Evolutionary conservation across 1,140 invertebrate species (phyloP).

Genomic region (Habropoda laboriosa): DNA sequence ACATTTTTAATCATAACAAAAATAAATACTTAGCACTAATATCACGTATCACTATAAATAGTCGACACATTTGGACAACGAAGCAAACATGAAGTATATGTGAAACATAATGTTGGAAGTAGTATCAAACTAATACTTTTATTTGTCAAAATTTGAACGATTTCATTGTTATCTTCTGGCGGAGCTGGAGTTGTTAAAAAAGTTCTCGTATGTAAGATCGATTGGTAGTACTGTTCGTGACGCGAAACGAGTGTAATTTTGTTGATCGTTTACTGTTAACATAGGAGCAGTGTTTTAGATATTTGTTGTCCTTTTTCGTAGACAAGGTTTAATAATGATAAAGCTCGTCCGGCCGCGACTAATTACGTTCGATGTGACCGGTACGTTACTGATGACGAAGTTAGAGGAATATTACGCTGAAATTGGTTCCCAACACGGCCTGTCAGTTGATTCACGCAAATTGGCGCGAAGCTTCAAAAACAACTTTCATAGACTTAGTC

Average conservation of each 20-base stretch:
- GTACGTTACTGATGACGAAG: constrained; percentile 88
- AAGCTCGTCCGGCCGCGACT: constrained; percentile 82
- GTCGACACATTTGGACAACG: no score
- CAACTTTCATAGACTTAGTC: constrained; percentile 84
- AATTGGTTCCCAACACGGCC: constrained; percentile 86
- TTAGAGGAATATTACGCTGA: constrained; percentile 89
- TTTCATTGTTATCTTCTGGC: constrained; percentile 1
- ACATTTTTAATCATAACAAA: no score
- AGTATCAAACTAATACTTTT: background rate
- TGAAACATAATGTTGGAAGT: background rate
- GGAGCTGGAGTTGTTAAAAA: background rate
- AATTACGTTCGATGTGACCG: constrained; percentile 94
- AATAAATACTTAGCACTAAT: background rate
- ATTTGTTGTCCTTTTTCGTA: background rate
- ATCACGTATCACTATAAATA: no score
- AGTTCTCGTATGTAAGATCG: background rate
- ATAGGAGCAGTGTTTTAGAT: background rate
- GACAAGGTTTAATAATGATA: constrained; percentile 64
- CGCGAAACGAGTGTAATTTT: background rate
- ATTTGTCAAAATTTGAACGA: background rate
- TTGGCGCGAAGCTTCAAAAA: constrained; percentile 85
- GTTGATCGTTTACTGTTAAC: background rate
- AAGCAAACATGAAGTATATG: no score
- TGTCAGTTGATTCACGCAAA: constrained; percentile 82
- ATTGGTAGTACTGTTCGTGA: constrained; percentile 13